Evolutionary conservation across 2,113 vertebrate species (phyloP).

Genomic region (Apus apus): DNA sequence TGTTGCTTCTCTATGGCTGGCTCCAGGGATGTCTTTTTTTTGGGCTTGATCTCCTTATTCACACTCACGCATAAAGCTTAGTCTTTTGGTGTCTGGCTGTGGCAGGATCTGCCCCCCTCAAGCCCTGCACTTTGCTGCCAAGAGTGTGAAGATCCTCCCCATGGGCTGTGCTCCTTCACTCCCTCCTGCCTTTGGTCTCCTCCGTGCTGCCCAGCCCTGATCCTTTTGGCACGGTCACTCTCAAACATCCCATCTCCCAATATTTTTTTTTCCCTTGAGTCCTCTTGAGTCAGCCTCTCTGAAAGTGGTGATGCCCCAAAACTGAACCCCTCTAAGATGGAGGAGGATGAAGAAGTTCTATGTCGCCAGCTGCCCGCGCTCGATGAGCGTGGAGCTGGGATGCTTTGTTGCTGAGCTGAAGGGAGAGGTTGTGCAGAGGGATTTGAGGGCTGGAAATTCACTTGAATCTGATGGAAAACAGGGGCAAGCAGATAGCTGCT

Average conservation of each 20-base stretch:
- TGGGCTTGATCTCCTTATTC: background rate
- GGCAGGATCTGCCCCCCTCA: background rate
- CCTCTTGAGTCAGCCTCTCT: background rate
- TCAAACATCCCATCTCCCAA: background rate
- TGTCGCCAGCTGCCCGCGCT: background rate
- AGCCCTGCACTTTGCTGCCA: background rate
- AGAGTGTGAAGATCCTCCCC: background rate
- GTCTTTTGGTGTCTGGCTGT: background rate
- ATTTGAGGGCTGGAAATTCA: background rate
- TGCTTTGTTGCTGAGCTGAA: background rate
- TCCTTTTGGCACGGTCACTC: background rate
- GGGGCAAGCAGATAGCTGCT: background rate
- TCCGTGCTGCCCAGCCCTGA: fast-evolving
- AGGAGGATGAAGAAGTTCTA: background rate
- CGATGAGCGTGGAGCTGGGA: fast-evolving
- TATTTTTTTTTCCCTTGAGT: background rate
- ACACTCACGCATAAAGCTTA: background rate
- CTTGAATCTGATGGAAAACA: background rate
- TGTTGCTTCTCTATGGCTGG: background rate
- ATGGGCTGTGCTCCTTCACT: fast-evolving
- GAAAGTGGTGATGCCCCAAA: background rate
- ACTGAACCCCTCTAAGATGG: background rate
- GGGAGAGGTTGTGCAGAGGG: background rate
- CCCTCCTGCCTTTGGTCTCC: background rate
- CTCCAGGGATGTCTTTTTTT: background rate